These are phyloP conservation scores for Zoroaster sp. DNA, from an alignment of 53 echinoderm and acorn worm genomes.

Conservation along the genomic window DNA sequence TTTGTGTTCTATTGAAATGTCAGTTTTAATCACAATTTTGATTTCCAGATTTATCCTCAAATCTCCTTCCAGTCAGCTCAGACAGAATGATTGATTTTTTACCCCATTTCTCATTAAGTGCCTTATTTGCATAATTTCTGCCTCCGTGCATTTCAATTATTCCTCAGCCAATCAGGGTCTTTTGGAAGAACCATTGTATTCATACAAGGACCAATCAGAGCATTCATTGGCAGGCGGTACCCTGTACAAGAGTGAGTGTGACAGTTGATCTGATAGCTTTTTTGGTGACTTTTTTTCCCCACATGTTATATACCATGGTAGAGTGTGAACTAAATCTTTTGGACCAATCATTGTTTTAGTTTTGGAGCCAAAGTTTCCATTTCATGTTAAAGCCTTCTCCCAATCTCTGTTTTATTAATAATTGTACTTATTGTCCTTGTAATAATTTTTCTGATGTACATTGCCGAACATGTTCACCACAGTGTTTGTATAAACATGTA, in stretches of 20 bases:
- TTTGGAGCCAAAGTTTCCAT: background rate
- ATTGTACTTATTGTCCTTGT: background rate
- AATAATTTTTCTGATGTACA: background rate
- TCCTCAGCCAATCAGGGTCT: constrained; percentile 49
- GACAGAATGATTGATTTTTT: background rate
- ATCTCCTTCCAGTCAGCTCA: too few species aligned
- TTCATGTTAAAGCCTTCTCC: constrained; percentile 14
- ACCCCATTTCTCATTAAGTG: background rate
- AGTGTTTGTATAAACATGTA: too few species aligned
- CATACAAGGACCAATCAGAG: constrained; percentile 53
- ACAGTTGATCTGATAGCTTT: background rate
- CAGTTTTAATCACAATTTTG: background rate
- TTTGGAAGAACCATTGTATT: constrained; percentile 56
- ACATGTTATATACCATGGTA: background rate
- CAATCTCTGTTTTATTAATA: background rate
- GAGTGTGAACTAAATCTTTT: background rate
- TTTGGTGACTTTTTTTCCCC: background rate
- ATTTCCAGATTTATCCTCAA: background rate
- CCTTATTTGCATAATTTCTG: constrained; percentile 29
- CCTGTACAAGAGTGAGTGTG: constrained; percentile 52
- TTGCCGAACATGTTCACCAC: too few species aligned
- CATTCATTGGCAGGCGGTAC: constrained; percentile 54
- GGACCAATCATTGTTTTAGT: background rate
- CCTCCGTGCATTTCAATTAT: background rate
- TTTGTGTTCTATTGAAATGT: background rate